Base-by-base conservation (phyloP, 2,113 vertebrate genomes). In the Nyctereutes procyonoides region DNA sequence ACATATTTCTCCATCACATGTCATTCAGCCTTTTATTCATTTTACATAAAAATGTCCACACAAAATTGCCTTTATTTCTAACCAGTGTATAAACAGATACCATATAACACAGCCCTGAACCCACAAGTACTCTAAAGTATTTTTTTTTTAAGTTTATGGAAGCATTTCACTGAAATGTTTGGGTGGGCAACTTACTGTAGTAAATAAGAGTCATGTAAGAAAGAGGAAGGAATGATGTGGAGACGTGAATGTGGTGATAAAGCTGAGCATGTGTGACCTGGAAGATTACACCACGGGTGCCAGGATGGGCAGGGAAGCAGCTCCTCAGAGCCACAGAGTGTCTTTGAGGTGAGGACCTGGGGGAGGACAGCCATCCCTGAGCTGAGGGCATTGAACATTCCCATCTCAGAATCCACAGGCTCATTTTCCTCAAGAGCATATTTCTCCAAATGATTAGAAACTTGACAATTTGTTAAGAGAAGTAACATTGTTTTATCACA, bases 181-280 rank as follows among this genome's bases (percentile, higher is more conserved):
- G 15, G 4, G 62, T 62, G 19, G 28, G 90, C 17, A 58, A 30
- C 26, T 85, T 88, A 48, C 77, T 12, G 0, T 43, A 60, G 48
- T 74, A 32, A 88, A 60, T 35, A 83, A 16, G 43, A 26, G 43
- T 3, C 55, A 17, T 0, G 0, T 15, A 71, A 11, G 53, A 56
- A 38, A 62, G 2, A 56, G 6, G 13, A 67, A 13, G 1, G 55
- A 1, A 3, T 20, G 5, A 28, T 3, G 2, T 4, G 14, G 53
- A 86, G 16, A 8, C 2, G 0, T 14, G 12, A 20, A 12, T 22
- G 17, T 11, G 3, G 53, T 19, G 38, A 80, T 35, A 38, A 79
- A 74, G 62, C 30, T 0, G 0, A 62, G 15, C 10, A 3, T 2
- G 0, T 0, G 0, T n/a, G 35, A 43, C 56, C 22, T 2, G 12